Conservation (phyloP, 2,888 invertebrate genomes). For the Ectropis crepuscularia region DNA sequence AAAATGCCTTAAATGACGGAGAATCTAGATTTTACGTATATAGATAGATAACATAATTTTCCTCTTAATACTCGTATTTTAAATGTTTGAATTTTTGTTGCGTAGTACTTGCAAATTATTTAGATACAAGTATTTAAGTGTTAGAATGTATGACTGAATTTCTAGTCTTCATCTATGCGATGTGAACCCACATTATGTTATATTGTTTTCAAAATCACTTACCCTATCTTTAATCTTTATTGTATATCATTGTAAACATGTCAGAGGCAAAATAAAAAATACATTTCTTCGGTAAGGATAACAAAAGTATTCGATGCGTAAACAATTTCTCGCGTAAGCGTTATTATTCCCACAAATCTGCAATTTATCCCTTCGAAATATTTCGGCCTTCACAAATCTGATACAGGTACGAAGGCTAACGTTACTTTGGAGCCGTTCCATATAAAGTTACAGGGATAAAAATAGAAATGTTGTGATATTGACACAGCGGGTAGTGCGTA, state of each 20-base stretch:
- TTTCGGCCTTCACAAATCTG: constrained; percentile 16
- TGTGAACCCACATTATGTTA: too few relatives aligned
- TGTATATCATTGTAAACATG: background rate
- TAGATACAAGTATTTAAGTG: too few relatives aligned
- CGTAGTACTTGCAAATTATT: too few relatives aligned
- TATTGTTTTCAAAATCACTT: too few relatives aligned
- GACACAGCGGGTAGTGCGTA: constrained; percentile 6
- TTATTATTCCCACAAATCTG: constrained; percentile 21
- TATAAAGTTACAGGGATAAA: constrained; percentile 5
- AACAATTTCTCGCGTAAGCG: constrained; percentile 18
- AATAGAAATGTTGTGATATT: constrained; percentile 2
- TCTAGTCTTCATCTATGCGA: too few relatives aligned
- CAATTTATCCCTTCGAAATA: constrained; percentile 17
- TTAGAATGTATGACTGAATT: too few relatives aligned
- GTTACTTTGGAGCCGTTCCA: constrained; percentile 6
- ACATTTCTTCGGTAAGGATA: background rate
- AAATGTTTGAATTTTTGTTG: too few relatives aligned
- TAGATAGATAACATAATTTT: too few relatives aligned
- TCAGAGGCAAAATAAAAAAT: background rate
- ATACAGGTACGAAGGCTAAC: constrained; percentile 4
- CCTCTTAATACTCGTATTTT: too few relatives aligned
- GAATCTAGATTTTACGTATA: too few relatives aligned
- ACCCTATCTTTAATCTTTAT: too few relatives aligned
- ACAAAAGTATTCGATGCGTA: background rate
- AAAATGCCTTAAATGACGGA: too few relatives aligned